phyloP scores from a whole-genome alignment of 2,113 vertebrate genomes.

The Caretta caretta region DNA sequence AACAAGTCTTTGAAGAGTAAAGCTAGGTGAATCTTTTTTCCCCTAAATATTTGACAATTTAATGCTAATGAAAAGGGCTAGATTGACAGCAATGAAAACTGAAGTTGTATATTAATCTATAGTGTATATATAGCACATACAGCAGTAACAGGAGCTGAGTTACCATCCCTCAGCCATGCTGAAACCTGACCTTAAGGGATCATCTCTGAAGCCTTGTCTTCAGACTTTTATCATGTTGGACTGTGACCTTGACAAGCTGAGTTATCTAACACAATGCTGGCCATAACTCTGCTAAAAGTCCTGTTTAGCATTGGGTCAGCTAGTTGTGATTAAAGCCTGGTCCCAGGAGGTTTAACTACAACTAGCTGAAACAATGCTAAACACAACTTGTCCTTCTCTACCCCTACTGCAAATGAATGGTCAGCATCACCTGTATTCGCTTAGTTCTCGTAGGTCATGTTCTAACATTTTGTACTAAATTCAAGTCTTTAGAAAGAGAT shows the following conservation, averaged over 20 bases:
- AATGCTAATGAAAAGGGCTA: too few species aligned
- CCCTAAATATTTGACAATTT: neutral
- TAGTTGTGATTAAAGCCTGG: neutral
- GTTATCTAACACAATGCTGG: too few species aligned
- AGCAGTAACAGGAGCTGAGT: too few species aligned
- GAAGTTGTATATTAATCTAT: too few species aligned
- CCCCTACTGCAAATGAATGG: neutral
- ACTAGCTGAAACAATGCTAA: neutral
- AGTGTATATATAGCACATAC: too few species aligned
- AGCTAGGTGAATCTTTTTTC: neutral
- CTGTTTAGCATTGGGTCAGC: neutral
- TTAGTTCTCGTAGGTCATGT: neutral
- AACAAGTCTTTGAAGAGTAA: neutral
- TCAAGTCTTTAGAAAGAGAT: neutral
- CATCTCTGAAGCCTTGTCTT: too few species aligned
- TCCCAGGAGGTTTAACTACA: neutral
- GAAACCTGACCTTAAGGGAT: too few species aligned
- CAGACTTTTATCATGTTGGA: too few species aligned
- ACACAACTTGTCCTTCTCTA: neutral
- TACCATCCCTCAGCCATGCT: too few species aligned
- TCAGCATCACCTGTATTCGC: neutral
- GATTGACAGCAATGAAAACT: too few species aligned
- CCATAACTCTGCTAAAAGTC: too few species aligned
- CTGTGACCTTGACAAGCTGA: too few species aligned
- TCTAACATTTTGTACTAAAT: neutral